phyloP scores from a whole-genome alignment of 2,113 vertebrate genomes.

The Heptranchias perlo region DNA sequence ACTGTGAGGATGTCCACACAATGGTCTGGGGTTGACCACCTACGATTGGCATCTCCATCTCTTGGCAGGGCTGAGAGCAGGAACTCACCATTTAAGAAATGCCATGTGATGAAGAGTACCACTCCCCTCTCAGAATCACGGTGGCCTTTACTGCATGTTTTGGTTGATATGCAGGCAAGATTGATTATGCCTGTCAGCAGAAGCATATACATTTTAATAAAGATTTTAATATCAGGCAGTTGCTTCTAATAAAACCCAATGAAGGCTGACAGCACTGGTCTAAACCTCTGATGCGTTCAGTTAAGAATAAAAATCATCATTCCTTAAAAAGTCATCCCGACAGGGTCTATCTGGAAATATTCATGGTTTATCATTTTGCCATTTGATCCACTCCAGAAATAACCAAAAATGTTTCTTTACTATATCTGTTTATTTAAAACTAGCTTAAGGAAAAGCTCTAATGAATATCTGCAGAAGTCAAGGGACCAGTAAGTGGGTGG shows the following conservation, averaged over 20 bases:
- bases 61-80: background rate
- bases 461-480: background rate
- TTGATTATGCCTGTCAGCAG: background rate
- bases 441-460: background rate
- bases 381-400: no score
- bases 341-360: background rate
- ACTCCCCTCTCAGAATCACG: background rate
- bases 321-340: background rate
- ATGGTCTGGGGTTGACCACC: background rate
- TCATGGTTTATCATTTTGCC: no score
- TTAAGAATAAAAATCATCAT: background rate
- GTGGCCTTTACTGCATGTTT: background rate
- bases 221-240: background rate
- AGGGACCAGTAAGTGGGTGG: background rate
- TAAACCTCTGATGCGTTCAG: background rate
- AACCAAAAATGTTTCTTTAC: background rate
- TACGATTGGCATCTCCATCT: background rate
- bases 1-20: background rate
- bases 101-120: no score
- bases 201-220: slow-evolving; percentile 1
- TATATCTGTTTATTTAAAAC: background rate
- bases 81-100: background rate
- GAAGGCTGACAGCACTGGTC: background rate
- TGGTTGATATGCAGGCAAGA: background rate
- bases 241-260: background rate